phyloP scores from a whole-genome alignment of 2,888 invertebrate species.

The Synergus gifuensis region DNA sequence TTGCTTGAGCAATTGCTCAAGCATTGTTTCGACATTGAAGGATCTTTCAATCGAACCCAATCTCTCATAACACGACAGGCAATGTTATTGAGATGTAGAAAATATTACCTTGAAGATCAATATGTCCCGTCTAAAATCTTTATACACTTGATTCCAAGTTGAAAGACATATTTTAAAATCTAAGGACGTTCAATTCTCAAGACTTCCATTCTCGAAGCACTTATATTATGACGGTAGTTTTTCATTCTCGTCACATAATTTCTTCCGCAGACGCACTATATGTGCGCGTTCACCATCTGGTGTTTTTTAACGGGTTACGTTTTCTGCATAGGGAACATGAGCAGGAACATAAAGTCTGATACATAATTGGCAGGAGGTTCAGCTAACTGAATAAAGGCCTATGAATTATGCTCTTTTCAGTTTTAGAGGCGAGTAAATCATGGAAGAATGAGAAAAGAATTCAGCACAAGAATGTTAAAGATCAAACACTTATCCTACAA shows the following conservation, averaged over 20 bases:
- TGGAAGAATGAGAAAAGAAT: not conserved
- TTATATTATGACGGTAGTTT: not conserved
- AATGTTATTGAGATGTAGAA: not conserved
- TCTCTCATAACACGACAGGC: not conserved
- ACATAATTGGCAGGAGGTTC: constrained; percentile 21
- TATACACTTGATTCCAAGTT: no score
- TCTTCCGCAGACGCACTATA: constrained; percentile 12
- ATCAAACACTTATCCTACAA: not conserved
- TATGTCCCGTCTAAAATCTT: no score
- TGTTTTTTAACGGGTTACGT: constrained; percentile 23
- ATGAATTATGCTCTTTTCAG: constrained; percentile 19
- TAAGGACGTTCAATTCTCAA: not conserved
- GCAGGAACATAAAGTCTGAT: constrained; percentile 14
- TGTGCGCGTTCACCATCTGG: constrained; percentile 18
- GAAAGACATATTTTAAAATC: not conserved
- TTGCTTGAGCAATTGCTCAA: constrained; percentile 2
- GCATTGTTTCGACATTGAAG: constrained; percentile 6
- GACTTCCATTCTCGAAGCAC: not conserved
- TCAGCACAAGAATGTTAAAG: not conserved
- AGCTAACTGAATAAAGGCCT: constrained; percentile 8
- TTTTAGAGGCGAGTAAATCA: constrained; percentile 14
- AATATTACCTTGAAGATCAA: not conserved
- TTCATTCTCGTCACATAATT: constrained; percentile 26
- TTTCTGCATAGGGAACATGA: constrained; percentile 21
- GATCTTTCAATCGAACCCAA: not conserved